These are phyloP conservation scores for Tauraco hartlaubi DNA, from an alignment of 2,797 vertebrate genomes.

Conservation along the genomic window DNA sequence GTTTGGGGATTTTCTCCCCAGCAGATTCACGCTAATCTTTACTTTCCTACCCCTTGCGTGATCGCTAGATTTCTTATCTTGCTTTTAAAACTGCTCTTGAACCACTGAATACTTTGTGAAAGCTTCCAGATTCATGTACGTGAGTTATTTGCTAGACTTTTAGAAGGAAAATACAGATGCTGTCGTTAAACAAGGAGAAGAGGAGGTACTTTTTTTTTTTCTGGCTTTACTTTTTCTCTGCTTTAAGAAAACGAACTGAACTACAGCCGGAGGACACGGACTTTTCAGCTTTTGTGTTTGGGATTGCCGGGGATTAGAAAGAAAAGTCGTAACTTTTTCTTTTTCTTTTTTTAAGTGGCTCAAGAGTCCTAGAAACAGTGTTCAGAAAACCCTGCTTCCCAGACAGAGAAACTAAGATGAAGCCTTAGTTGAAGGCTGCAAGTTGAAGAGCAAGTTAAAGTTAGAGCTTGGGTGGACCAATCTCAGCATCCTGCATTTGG, in stretches of 20 bases:
- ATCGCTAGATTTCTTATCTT: neutral
- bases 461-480: neutral
- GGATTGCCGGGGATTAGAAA: neutral
- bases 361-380: neutral
- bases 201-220: neutral
- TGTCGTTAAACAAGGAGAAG: neutral
- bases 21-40: neutral
- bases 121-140: neutral
- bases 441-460: neutral
- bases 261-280: neutral
- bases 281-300: neutral
- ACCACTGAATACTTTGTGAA: neutral
- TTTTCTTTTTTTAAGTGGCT: neutral
- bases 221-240: neutral
- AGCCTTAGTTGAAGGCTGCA: neutral
- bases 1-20: rapidly evolving
- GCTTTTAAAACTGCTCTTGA: neutral
- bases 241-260: neutral
- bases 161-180: neutral
- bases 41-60: neutral
- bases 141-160: neutral
- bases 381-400: neutral
- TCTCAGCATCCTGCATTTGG: neutral
- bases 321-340: neutral
- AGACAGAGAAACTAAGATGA: neutral